These are phyloP conservation scores for Dreissena polymorpha DNA, from an alignment of 1,140 invertebrate genomes.

Conservation along the genomic window DNA sequence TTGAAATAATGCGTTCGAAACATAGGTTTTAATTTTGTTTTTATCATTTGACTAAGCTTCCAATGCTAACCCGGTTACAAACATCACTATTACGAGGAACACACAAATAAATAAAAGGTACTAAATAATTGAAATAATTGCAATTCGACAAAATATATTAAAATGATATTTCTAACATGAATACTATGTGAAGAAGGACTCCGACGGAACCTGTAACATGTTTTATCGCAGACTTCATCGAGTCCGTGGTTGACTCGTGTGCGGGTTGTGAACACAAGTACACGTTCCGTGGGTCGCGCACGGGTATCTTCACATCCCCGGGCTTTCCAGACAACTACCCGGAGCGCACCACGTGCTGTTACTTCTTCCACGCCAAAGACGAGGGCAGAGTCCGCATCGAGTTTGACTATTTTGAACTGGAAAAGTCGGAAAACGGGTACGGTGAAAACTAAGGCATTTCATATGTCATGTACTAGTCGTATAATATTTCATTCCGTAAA, in stretches of 20 bases:
- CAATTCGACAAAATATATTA: not conserved
- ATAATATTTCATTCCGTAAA: too few species aligned
- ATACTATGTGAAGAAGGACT: not conserved
- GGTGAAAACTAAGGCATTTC: too few species aligned
- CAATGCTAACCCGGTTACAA: not conserved
- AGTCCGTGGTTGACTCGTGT: constrained; percentile 27
- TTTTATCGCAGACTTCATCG: constrained; percentile 34
- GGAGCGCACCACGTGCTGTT: constrained; percentile 52
- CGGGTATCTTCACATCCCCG: constrained; percentile 53
- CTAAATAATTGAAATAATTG: not conserved
- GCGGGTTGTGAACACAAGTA: constrained; percentile 40
- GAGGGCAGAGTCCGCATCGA: constrained; percentile 55
- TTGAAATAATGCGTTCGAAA: too few species aligned
- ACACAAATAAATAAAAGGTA: not conserved
- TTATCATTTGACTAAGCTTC: not conserved
- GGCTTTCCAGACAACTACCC: constrained; percentile 52
- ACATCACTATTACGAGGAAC: not conserved
- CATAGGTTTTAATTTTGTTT: not conserved
- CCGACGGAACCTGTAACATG: too few species aligned
- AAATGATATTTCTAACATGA: not conserved
- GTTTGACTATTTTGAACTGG: constrained; percentile 58
- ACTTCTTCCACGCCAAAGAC: constrained; percentile 53
- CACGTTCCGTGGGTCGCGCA: constrained; percentile 24
- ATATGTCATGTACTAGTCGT: too few species aligned
- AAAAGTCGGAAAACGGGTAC: constrained; percentile 44